Evolutionary conservation across 2,888 invertebrate species (phyloP), one percentile per base, ranked within the genome.

Genomic region (Lithophane semibrunnea): DNA sequence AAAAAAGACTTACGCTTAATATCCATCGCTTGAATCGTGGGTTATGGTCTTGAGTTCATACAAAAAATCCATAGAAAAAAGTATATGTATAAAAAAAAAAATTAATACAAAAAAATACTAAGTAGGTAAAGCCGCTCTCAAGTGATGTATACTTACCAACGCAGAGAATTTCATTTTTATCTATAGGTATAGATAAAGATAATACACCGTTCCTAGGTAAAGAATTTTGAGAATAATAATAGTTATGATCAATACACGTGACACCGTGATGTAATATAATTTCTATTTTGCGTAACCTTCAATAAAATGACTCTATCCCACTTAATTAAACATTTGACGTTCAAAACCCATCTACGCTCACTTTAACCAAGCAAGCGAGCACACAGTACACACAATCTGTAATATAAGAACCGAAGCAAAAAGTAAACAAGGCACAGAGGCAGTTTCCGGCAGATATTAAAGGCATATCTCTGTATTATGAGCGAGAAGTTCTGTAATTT

Each of bases 391-490:
- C 80, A 60, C 92, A 92, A 90, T 94, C 91, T 94, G 93, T 95
- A 95, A 95, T 95, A 95, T 94, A 95, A 95, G 95, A 95, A 94
- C 93, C 90, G 89, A 91, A 89, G 94, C 94, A 96, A 96, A 96
- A 96, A 96, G 95, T 94, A 95, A 96, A 96, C 95, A 95, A 92
- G 94, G 92, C 91, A 87, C 88, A 89, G 92, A 91, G 92, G 94
- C 94, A 93, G 94, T 94, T 94, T 92, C 95, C 94, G 94, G 95
- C 96, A 95, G 96, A 96, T 96, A 96, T 96, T 96, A 96, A 96
- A 96, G 96, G 96, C 96, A 96, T 96, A 96, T 96, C 96, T 96
- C 96, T 96, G 96, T 95, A 96, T 96, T 96, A 96, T 96, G 96
- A 96, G 96, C 95, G 94, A 94, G 95, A 96, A 96, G 94, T 96